Base-by-base conservation (phyloP, 1,140 invertebrate species). In the Mya arenaria region DNA sequence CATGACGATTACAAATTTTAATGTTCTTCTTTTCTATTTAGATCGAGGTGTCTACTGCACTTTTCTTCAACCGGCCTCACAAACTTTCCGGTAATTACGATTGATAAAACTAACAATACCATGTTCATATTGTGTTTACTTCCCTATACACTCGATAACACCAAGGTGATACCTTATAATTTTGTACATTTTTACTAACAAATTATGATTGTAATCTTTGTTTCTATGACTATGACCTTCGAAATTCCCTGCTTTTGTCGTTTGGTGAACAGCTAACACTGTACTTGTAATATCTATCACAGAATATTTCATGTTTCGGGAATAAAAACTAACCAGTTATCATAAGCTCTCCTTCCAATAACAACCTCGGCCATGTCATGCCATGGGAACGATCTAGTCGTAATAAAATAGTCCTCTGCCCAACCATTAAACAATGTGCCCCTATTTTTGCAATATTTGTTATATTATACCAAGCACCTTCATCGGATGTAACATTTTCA, bases 361-460 rank as follows among this genome's bases (percentile, higher is more conserved):
- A 90, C 87, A 36, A 90, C 71, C 36, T 86, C 87, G 37, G 89
- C 85, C 30, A 87, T 84, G 8, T 72, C 65, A 13, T 85, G 48
- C 89, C 87, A 90, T 0, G 86, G 86, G 81, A 82, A 90, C 52
- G 62, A 48, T 32, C 56, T 37, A 25, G 82, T 41, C 10, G 86
- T 85, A 15, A 90, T 84, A 56, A 90, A 90, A 72, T 83, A 89
- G 63, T 90, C 89, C 48, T 87, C 84, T 0, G 89, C 87, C 60
- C 84, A 79, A 13, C 75, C 75, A 3, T 71, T 79, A 58, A 86
- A 89, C 0, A 86, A 36, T 69, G 71, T 83, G 4, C 86, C 88
- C 1, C 85, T 39, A 19, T 39, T 15, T 81, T 74, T 1, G 84
- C 82, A 19, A 84, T 74, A 23, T 32, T 44, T 30, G n/a, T 36